These are phyloP conservation scores for Peromyscus eremicus DNA, from an alignment of 2,797 vertebrate species.

Conservation along the genomic window DNA sequence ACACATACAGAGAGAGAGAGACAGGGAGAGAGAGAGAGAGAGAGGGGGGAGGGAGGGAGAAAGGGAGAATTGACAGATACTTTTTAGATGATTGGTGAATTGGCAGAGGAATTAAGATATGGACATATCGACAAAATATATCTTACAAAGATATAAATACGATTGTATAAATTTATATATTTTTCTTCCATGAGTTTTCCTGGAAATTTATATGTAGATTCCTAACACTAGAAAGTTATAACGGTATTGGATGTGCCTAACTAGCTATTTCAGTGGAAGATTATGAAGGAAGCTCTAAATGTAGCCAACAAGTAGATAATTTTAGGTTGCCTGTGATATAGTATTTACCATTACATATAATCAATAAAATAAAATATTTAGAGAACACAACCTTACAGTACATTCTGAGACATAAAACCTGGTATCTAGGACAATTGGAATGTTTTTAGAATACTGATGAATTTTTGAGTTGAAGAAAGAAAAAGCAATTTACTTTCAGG, in stretches of 20 bases:
- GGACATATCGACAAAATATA: not conserved
- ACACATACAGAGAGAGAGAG: too few species aligned
- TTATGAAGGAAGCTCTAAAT: not conserved
- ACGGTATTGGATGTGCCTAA: not conserved
- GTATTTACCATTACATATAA: not conserved
- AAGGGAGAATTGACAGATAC: not conserved
- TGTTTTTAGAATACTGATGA: slow-evolving; percentile 41
- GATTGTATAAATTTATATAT: not conserved
- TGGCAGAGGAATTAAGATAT: not conserved
- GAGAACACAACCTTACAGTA: not conserved
- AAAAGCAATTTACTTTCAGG: not conserved
- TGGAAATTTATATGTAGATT: not conserved
- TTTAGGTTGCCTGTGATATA: not conserved
- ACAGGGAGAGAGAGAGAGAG: too few species aligned
- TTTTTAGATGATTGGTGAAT: not conserved
- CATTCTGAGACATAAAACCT: not conserved
- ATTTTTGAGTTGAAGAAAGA: not conserved
- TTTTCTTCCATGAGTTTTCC: not conserved
- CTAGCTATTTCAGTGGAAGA: not conserved
- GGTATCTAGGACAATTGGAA: not conserved
- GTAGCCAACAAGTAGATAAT: not conserved
- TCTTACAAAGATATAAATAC: not conserved
- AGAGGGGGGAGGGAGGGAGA: not conserved
- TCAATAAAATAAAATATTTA: slow-evolving; percentile 1
- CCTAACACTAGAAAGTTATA: not conserved